Percentiles rank a stretch among this genome's conserved stretches.
Conservation (phyloP, 2,797 vertebrate species). For the Onychomys torridus region DNA sequence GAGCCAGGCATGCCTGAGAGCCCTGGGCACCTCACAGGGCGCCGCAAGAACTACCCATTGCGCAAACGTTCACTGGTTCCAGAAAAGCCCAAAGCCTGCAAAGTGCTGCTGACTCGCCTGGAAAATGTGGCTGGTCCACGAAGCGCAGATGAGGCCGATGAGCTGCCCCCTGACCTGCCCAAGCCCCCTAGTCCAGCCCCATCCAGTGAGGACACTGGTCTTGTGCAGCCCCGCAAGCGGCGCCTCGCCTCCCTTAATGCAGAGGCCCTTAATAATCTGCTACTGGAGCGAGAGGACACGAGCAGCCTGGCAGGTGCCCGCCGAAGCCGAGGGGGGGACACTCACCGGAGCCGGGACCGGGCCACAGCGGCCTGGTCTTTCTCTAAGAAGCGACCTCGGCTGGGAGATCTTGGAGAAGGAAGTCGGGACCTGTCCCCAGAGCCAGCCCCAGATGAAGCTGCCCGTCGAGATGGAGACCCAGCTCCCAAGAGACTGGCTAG, state of each 20-base stretch:
- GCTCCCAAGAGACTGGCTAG: conserved; percentile 97
- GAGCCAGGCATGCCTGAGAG: conserved; percentile 83
- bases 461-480: conserved; percentile 86
- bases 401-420: conserved; percentile 81
- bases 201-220: conserved; percentile 73
- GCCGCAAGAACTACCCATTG: conserved; percentile 93
- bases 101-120: conserved; percentile 95
- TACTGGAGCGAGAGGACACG: conserved; percentile 92
- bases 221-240: conserved; percentile 92
- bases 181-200: conserved; percentile 89
- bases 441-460: conserved; percentile 85
- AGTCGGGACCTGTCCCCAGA: conserved; percentile 85
- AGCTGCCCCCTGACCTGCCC: conserved; percentile 77
- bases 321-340: conserved; percentile 85
- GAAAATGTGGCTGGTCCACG: conserved; percentile 90
- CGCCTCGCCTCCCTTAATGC: conserved; percentile 97
- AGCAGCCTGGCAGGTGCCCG: conserved; percentile 76
- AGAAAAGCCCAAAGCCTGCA: conserved; percentile 93
- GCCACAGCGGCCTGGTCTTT: conserved; percentile 82
- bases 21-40: conserved; percentile 77
- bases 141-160: conserved; percentile 82
- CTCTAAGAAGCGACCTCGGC: conserved; percentile 84
- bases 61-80: conserved; percentile 89
- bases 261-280: conserved; percentile 96
- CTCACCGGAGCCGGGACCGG: conserved; percentile 82